A percentile compares a stretch with the other conserved stretches of the same genome.
phyloP scores from a whole-genome alignment of 2,888 invertebrate genomes.

The Agrochola litura region DNA sequence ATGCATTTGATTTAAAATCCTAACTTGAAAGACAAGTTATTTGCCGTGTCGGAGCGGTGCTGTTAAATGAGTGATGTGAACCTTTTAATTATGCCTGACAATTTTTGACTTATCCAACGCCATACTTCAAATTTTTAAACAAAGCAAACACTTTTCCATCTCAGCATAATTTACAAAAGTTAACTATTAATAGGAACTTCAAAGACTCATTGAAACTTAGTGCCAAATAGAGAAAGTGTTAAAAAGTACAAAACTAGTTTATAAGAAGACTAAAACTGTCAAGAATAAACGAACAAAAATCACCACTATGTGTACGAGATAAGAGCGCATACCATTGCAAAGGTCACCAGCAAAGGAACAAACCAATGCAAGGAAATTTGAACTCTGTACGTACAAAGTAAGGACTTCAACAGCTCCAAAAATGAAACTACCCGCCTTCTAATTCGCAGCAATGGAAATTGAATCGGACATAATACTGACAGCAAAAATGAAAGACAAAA shows the following conservation, averaged over 20 bases:
- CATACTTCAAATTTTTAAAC: background rate
- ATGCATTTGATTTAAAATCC: too few species aligned
- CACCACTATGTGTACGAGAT: background rate
- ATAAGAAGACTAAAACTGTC: background rate
- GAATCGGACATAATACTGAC: conserved; percentile 72
- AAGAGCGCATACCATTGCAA: background rate
- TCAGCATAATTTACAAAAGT: conserved; percentile 37
- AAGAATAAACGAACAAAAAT: conserved; percentile 1
- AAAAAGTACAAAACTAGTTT: background rate
- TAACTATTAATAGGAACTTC: background rate
- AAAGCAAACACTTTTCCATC: background rate
- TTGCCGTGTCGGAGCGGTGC: too few species aligned
- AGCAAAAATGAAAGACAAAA: conserved; percentile 77
- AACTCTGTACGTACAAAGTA: background rate
- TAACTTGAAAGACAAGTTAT: too few species aligned
- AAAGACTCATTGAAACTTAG: conserved; percentile 1
- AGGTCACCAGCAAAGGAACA: background rate
- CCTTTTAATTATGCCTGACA: background rate
- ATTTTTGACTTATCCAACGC: background rate
- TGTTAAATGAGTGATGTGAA: background rate
- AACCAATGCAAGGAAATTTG: conserved; percentile 4
- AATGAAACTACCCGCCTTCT: background rate
- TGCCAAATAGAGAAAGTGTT: conserved; percentile 30
- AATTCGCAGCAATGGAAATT: conserved; percentile 71
- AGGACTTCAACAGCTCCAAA: background rate